phyloP scores from a whole-genome alignment of 2,113 vertebrate species.

The Anser brachyrhynchus region DNA sequence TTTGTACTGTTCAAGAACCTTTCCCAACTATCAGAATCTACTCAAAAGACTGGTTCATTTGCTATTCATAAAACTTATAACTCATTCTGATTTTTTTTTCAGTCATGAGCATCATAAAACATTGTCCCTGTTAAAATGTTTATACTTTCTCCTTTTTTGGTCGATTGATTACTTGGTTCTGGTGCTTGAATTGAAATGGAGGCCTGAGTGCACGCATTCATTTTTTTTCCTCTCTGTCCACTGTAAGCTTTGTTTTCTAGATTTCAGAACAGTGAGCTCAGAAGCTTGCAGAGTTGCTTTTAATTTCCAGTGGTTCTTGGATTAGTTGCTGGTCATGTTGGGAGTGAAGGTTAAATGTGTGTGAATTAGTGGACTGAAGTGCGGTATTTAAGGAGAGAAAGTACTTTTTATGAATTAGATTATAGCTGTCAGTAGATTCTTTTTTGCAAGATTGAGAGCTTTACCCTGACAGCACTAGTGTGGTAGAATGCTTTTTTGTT shows the following conservation, averaged over 20 bases:
- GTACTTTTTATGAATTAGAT: background rate
- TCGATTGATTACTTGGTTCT: background rate
- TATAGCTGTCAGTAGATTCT: background rate
- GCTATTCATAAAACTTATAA: background rate
- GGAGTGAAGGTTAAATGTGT: background rate
- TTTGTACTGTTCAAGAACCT: background rate
- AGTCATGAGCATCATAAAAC: background rate
- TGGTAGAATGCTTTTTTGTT: background rate
- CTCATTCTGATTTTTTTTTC: background rate
- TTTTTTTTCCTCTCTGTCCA: background rate
- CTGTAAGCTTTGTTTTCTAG: background rate
- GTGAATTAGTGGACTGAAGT: background rate
- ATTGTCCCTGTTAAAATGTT: background rate
- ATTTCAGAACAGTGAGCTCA: background rate
- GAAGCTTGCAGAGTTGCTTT: background rate
- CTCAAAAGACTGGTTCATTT: background rate
- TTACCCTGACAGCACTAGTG: background rate
- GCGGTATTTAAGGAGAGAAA: background rate
- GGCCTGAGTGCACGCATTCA: rapidly evolving
- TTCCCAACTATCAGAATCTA: background rate
- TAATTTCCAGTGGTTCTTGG: background rate
- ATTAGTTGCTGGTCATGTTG: background rate
- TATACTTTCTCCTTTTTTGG: background rate
- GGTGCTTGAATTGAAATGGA: background rate
- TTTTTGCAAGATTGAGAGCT: background rate